A percentile compares a stretch with the other conserved stretches of the same genome.
Conservation (phyloP, 1,140 invertebrate species). For the Drosophila pruinosa region DNA sequence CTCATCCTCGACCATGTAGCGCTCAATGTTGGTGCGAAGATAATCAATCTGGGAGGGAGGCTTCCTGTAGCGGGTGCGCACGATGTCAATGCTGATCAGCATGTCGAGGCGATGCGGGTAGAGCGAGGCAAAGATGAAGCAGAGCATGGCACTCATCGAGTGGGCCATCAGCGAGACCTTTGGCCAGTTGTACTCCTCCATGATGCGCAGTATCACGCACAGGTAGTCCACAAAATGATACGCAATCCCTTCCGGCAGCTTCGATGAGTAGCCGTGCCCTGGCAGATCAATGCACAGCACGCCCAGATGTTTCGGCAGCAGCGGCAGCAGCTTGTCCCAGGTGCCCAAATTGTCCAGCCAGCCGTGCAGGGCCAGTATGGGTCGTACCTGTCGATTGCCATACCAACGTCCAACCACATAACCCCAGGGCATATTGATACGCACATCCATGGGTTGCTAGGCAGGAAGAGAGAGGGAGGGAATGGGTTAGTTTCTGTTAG, state of each 20-base stretch:
- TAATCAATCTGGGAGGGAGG: constrained; percentile 63
- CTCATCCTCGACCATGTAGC: constrained; percentile 73
- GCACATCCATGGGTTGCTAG: constrained; percentile 85
- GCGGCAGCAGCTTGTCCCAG: constrained; percentile 87
- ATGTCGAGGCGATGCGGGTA: constrained; percentile 86
- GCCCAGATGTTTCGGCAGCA: constrained; percentile 85
- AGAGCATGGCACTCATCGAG: constrained; percentile 86
- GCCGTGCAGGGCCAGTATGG: constrained; percentile 89
- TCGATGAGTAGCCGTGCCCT: constrained; percentile 89
- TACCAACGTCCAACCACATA: constrained; percentile 88
- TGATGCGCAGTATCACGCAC: constrained; percentile 85
- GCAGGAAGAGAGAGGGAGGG: background rate
- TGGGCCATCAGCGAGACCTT: constrained; percentile 88
- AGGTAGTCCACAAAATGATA: constrained; percentile 86
- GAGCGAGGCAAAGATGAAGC: constrained; percentile 84
- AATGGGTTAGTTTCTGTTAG: constrained; percentile 1
- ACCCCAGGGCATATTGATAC: constrained; percentile 87
- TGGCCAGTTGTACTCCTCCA: constrained; percentile 87
- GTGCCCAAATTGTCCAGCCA: constrained; percentile 90
- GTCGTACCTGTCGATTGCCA: constrained; percentile 85
- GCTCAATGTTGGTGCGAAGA: constrained; percentile 72
- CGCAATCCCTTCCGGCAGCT: constrained; percentile 85
- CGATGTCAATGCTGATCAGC: constrained; percentile 86
- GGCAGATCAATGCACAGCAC: constrained; percentile 89
- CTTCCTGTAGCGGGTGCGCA: constrained; percentile 84